Evolutionary conservation across 2,888 invertebrate species (phyloP), one percentile per base, ranked within the genome.

Genomic region (Lathronympha strigana): DNA sequence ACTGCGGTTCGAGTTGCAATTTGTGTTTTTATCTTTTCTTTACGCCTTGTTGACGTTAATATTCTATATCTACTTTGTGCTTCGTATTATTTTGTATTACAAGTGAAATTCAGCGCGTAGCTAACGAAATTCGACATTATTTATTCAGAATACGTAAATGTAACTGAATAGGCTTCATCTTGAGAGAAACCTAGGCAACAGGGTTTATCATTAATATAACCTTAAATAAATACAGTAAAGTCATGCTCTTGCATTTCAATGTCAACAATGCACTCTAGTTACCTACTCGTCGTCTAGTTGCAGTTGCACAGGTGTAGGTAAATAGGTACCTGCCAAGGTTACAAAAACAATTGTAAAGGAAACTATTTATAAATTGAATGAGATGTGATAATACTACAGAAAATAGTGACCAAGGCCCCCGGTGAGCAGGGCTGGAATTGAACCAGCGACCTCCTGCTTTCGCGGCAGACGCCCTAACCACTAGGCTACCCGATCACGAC

Each of bases 1-100:
- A 43, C 17, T 49, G 55, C 36, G 57, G 53, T 53, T 62, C 53
- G 13, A 36, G 31, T 62, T 62, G 61, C 53, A 61, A 45, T 53
- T 61, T 40, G 51, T 33, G 21, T 61, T 51, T 53, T 31, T 50
- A 19, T 60, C 25, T 43, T 43, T 43, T 40, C 40, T 38, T 51
- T 40, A 51, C 40, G 15, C 8, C 17, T 61, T 40, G 40, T 31
- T 33, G 15, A 23, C 43, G 28, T 31, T 28, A 4, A n/a, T 8
- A 31, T 55, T n/a, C 6, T 53, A 53, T 21, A 51, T 8, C 13
- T 6, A 21, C 9, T 38, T 38, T 15, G 17, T 15, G 8, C 8
- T 28, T 28, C 28, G 28, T 28, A 28, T 1, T 28, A 28, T 3
- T 28, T 28, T 28, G 5, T 1, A 3, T 28, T 28, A 28, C 1